Percentiles rank a stretch among this genome's conserved stretches.
These are phyloP conservation scores for Andrena dorsata DNA, from an alignment of 2,888 invertebrate genomes.

Conservation along the genomic window DNA sequence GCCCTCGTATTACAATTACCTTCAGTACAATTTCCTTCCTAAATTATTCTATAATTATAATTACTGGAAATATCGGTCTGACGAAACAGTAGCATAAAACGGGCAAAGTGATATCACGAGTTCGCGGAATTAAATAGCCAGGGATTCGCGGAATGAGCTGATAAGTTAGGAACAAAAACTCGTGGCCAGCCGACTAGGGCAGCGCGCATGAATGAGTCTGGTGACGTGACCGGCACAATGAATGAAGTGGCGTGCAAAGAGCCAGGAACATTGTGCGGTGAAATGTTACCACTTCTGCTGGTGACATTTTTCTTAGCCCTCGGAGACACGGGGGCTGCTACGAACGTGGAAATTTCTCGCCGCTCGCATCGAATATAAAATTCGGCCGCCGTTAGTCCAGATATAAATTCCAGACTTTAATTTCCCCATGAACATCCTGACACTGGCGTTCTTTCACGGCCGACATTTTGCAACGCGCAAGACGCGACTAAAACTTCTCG, in stretches of 20 bases:
- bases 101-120: neutral
- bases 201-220: constrained; percentile 50
- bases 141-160: constrained; percentile 21
- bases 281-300: constrained; percentile 29
- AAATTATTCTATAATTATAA: neutral
- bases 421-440: constrained; percentile 22
- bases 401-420: constrained; percentile 54
- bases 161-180: constrained; percentile 54
- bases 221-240: constrained; percentile 47
- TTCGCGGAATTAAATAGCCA: too few species aligned
- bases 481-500: neutral
- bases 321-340: constrained; percentile 6
- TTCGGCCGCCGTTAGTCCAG: constrained; percentile 25
- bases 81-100: too few species aligned
- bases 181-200: neutral
- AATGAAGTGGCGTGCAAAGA: constrained; percentile 29
- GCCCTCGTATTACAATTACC: too few species aligned
- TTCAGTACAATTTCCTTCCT: too few species aligned
- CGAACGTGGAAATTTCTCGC: constrained; percentile 26
- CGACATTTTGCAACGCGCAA: neutral
- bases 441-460: constrained; percentile 20
- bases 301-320: constrained; percentile 38
- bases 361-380: constrained; percentile 39
- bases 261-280: neutral
- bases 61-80: neutral